phyloP scores from a whole-genome alignment of 2,113 vertebrate genomes.

The Bucco capensis region DNA sequence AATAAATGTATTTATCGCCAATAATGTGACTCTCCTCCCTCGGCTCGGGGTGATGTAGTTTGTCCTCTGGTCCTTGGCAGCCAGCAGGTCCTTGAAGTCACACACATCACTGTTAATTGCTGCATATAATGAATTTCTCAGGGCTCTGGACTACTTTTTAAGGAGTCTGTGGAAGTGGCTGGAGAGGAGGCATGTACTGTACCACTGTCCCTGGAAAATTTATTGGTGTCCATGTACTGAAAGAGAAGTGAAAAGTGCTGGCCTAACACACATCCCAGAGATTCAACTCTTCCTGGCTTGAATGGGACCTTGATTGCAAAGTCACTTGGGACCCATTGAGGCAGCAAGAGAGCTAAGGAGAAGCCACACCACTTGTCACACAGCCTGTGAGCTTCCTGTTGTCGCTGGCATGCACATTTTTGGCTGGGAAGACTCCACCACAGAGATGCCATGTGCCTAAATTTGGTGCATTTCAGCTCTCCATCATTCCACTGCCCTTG shows the following conservation, averaged over 20 bases:
- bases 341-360: background rate
- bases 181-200: background rate
- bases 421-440: background rate
- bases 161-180: background rate
- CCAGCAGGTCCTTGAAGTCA: background rate
- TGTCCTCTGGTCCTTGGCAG: background rate
- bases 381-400: background rate
- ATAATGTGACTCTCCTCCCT: background rate
- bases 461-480: background rate
- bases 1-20: background rate
- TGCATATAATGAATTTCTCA: background rate
- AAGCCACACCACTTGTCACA: background rate
- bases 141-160: background rate
- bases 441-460: background rate
- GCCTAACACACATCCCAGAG: background rate
- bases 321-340: background rate
- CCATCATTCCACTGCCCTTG: background rate
- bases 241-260: slow-evolving; percentile 16
- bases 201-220: slow-evolving; percentile 9
- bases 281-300: background rate
- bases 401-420: background rate
- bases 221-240: background rate
- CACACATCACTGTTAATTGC: background rate
- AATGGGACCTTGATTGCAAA: background rate
- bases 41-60: background rate